Evolutionary conservation across 53 echinoderm and acorn worm genomes (phyloP), one percentile per base, ranked within the genome.

Genomic region (Arbacia lixula): DNA sequence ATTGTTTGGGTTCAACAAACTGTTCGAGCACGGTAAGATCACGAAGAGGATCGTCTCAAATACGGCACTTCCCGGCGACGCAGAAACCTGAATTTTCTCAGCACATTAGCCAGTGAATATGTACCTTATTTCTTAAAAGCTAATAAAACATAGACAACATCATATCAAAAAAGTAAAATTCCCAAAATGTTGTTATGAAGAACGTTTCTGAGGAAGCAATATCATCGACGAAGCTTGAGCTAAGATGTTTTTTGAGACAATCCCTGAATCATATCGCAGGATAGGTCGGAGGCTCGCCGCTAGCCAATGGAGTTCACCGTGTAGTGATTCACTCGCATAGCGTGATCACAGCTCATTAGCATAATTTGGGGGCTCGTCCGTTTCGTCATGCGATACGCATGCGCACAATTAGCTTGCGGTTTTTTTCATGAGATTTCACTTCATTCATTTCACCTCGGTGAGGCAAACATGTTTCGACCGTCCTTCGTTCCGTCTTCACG

Each of bases 281-380:
- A 25, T 25, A 29, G 38, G 58, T 29, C 27, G 60, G 24, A 29
- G 21, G 25, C 17, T 20, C 26, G 25, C 60, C 21, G 19, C 12
- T 36, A 78, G 41, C 79, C 79, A 60, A 78, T 78, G 79, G 43
- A 39, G 42, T 25, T 60, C 28, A 25, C 36, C 60, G 38, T 26
- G 33, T 72, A 6, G 79, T 78, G 60, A 78, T 39, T 60, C 79
- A 78, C 39, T 22, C 42, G 3, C 79, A 78, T 78, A 78, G 79
- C 79, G 60, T 78, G 79, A 78, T 78, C 79, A 42, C 17, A 16
- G 40, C 58, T 60, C 6, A 78, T 78, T 78, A 24, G 79, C 79
- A 78, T 78, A 78, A n/a, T 78, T 40, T 78, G 79, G 79, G 60
- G 79, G 79, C 79, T 78, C 79, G 79, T 38, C 79, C 61, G 27